Base-by-base conservation (phyloP, 2,113 vertebrate species). In the Tachysurus vachellii region DNA sequence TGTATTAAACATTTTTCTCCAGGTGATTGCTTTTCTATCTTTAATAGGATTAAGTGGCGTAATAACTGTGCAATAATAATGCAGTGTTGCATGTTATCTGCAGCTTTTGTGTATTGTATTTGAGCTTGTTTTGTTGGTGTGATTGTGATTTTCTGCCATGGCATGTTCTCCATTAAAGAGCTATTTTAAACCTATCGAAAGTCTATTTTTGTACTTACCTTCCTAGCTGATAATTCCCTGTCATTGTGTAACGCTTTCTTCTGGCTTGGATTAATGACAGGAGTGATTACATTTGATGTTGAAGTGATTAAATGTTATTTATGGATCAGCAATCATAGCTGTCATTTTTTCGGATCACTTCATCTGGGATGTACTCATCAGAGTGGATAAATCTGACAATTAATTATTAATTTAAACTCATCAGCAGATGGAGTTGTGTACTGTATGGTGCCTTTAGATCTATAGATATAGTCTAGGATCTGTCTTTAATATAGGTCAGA, bases 241-340 rank as follows among this genome's bases (percentile, higher is more conserved):
- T 42, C 36, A 64, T 56, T 53, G 47, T 76, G 54, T 61, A 3
- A 75, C 42, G 28, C 68, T 47, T 66, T 73, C 85, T 57, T 61
- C 79, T 28, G 73, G 59, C 12, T 47, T 47, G n/a, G 79, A 86
- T 83, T 87, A 87, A 87, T 77, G 59, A 42, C 19, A 1, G 31
- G 16, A 66, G 71, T 83, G 86, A 87, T 87, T 87, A 87, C 53
- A 77, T 83, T 83, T 83, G 28, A 61, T n/a, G 86, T 26, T 23
- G 28, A 87, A 83, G 71, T 83, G 81, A 87, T 87, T 87, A 83
- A 87, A 87, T 68, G 59, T 54, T 21, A 54, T 75, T 77, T 83
- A 76, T 87, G 86, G 86, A 75, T 87, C 44, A 87, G 14, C 50
- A 77, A 75, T 83, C 70, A 83, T 50, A 56, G 71, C 64, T 62